Evolutionary conservation across 2,113 vertebrate genomes (phyloP), one percentile per base, ranked within the genome.

Genomic region (Oreotragus oreotragus): DNA sequence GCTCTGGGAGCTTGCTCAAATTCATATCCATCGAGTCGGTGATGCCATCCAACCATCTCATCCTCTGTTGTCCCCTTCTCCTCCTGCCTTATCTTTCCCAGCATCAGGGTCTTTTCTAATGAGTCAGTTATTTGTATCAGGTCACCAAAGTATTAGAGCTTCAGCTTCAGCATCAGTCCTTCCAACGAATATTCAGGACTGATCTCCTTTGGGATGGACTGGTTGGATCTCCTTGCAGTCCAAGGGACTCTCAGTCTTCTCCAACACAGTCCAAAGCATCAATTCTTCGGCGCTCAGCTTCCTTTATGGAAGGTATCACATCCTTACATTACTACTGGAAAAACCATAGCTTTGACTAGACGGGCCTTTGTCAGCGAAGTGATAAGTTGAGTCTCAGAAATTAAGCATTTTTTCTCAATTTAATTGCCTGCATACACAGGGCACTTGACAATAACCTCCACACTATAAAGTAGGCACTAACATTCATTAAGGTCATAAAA

Each of bases 401-500:
- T 89, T 70, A 84, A 73, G 93, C 1, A 39, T 23, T 4, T 88
- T 88, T 43, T 83, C 92, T 97, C 66, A 90, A 47, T 79, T 91
- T 49, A n/a, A 83, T 39, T 93, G 73, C 73, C 70, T 25, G 0
- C n/a, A 43, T 95, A 88, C 30, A n/a, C 10, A 97, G 90, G 6
- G 5, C 39, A 70, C 86, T 97, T 97, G 55, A 62, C 10, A 73
- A 51, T 62, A 96, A 92, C 43, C 21, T 19, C 33, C 12, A 45
- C 33, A 79, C 4, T 51, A 19, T 55, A 92, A 51, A 81, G 73
- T 84, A 92, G 86, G 16, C 19, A 39, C 80, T 57, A n/a, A 49
- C 93, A 84, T 79, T 91, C 79, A 62, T 91, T 84, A 90, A 93
- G 84, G 85, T 62, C 81, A 97, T 39, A 64, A 58, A 86, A 97